Evolutionary conservation across 2,797 vertebrate species (phyloP).

Genomic region (Gallinago nigripennis): DNA sequence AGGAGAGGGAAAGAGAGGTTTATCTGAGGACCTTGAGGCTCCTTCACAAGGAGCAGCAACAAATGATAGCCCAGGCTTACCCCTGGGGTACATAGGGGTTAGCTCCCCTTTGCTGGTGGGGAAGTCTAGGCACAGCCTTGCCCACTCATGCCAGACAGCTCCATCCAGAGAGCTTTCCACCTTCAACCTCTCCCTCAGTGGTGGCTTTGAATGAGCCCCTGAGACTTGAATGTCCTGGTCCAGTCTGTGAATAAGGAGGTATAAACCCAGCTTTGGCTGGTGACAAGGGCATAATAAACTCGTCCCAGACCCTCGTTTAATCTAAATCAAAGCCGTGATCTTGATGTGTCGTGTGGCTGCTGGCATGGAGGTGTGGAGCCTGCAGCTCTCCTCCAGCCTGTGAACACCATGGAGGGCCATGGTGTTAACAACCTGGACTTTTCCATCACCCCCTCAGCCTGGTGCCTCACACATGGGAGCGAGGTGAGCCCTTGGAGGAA

Average conservation of each 20-base stretch:
- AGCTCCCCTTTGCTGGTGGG: neutral
- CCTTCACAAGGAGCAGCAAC: neutral
- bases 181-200: neutral
- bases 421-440: neutral
- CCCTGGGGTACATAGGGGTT: accelerated
- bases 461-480: accelerated
- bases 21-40: neutral
- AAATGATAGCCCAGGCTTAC: neutral
- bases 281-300: neutral
- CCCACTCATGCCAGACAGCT: neutral
- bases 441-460: neutral
- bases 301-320: neutral
- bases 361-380: neutral
- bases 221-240: neutral
- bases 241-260: neutral
- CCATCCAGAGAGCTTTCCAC: neutral
- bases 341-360: neutral
- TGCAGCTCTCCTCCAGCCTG: neutral
- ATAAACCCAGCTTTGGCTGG: neutral
- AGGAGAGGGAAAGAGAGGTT: neutral
- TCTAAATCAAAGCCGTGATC: neutral
- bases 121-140: neutral
- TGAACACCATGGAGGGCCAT: neutral
- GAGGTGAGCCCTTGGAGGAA: neutral
- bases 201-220: neutral